Conservation (phyloP, 2,113 vertebrate species). For the Calonectris borealis region DNA sequence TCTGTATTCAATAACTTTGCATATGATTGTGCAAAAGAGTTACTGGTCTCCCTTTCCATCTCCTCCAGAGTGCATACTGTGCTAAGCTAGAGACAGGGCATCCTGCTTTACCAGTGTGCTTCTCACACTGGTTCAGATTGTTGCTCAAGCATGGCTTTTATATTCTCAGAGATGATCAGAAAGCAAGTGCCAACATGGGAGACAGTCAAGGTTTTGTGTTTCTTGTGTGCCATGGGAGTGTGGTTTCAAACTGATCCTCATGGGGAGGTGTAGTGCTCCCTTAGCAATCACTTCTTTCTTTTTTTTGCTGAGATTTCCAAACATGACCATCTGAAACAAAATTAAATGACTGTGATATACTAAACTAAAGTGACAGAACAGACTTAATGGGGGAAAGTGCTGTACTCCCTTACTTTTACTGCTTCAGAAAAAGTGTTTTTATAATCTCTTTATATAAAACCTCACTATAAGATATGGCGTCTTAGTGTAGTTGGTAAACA, state of each 20-base stretch:
- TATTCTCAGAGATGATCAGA: not conserved
- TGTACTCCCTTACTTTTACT: not conserved
- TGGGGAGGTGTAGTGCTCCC: not conserved
- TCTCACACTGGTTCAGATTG: not conserved
- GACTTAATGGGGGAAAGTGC: not conserved
- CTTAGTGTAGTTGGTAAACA: slow-evolving; percentile 38
- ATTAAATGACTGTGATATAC: not conserved
- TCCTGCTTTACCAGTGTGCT: not conserved
- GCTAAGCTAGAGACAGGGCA: not conserved
- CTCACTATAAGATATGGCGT: slow-evolving; percentile 51
- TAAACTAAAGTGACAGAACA: not conserved
- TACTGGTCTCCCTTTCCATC: not conserved
- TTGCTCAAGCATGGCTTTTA: not conserved
- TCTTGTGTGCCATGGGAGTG: not conserved
- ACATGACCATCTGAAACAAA: not conserved
- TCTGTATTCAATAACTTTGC: not conserved
- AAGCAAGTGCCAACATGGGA: not conserved
- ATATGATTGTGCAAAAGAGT: not conserved
- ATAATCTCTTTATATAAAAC: slow-evolving; percentile 59
- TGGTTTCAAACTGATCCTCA: not conserved
- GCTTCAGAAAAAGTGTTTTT: slow-evolving; percentile 36
- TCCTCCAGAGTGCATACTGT: not conserved
- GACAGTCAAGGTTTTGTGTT: not conserved
- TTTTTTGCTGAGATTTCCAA: not conserved
- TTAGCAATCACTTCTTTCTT: not conserved